Percentiles rank a stretch among this genome's conserved stretches.
These are phyloP conservation scores for Rafetus swinhoei DNA, from an alignment of 2,113 vertebrate species.

Conservation along the genomic window DNA sequence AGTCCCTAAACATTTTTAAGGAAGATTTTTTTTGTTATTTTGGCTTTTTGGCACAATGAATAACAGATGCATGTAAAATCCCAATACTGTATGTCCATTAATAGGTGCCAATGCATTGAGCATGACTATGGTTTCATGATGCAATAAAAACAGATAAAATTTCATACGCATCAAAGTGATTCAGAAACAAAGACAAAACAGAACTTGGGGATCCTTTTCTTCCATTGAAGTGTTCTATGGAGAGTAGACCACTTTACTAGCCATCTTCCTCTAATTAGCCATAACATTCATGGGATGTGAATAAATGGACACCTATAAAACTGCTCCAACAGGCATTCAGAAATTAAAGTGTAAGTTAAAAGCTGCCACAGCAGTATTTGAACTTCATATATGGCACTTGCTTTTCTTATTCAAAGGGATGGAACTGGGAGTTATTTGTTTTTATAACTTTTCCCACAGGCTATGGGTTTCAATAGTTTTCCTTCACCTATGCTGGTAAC, in stretches of 20 bases:
- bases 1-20: constrained; percentile 35
- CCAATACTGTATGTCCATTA: constrained; percentile 49
- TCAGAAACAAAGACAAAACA: constrained; percentile 71
- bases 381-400: not conserved
- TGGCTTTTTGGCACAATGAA: constrained; percentile 21
- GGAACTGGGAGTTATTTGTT: not conserved
- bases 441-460: not conserved
- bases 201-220: constrained; percentile 32
- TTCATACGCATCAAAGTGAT: constrained; percentile 77
- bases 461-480: not conserved
- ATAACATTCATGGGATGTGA: not conserved
- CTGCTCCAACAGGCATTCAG: not conserved
- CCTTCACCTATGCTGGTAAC: not conserved
- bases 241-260: constrained; percentile 24
- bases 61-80: constrained; percentile 58
- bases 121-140: constrained; percentile 67
- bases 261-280: not conserved
- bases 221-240: constrained; percentile 45
- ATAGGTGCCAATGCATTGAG: constrained; percentile 30
- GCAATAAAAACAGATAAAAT: constrained; percentile 71
- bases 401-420: not conserved
- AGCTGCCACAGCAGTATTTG: constrained; percentile 1
- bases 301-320: not conserved
- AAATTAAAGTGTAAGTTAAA: constrained; percentile 41
- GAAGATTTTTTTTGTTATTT: not conserved